Evolutionary conservation across 2,888 invertebrate species (phyloP).

Genomic region (Papilio demoleus): DNA sequence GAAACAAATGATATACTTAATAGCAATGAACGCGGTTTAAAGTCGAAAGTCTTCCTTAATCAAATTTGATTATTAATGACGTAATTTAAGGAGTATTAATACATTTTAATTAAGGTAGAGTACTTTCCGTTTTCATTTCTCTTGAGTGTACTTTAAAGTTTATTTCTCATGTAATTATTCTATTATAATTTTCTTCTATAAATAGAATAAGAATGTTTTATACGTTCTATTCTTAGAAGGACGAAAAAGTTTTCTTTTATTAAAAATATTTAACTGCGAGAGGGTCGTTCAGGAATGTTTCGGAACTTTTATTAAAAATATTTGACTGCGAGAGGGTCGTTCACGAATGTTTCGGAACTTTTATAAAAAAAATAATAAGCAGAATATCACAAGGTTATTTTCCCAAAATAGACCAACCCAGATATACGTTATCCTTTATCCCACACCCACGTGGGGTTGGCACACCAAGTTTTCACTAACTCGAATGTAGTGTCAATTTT

Average conservation of each 20-base stretch:
- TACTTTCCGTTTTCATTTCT: too few relatives aligned
- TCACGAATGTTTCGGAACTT: neutral
- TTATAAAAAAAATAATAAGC: neutral
- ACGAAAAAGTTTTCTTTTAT: neutral
- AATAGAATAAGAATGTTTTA: neutral
- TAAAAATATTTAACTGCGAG: conserved; percentile 1
- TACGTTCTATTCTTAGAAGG: conserved; percentile 13
- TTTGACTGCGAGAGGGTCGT: neutral
- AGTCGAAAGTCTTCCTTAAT: too few relatives aligned
- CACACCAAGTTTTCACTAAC: too few relatives aligned
- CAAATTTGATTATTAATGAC: too few relatives aligned
- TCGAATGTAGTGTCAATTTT: too few relatives aligned
- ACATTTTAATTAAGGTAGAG: too few relatives aligned
- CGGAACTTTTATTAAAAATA: neutral
- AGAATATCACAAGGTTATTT: neutral
- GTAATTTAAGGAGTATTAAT: too few relatives aligned
- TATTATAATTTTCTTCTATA: neutral
- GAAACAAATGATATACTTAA: too few relatives aligned
- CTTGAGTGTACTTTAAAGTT: neutral
- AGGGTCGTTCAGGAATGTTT: conserved; percentile 7
- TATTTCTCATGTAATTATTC: neutral
- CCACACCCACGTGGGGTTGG: too few relatives aligned
- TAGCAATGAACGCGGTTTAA: too few relatives aligned
- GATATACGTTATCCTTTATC: too few relatives aligned
- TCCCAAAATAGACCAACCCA: neutral